Evolutionary conservation across 2,888 invertebrate species (phyloP).

Genomic region (Macropis europaea): DNA sequence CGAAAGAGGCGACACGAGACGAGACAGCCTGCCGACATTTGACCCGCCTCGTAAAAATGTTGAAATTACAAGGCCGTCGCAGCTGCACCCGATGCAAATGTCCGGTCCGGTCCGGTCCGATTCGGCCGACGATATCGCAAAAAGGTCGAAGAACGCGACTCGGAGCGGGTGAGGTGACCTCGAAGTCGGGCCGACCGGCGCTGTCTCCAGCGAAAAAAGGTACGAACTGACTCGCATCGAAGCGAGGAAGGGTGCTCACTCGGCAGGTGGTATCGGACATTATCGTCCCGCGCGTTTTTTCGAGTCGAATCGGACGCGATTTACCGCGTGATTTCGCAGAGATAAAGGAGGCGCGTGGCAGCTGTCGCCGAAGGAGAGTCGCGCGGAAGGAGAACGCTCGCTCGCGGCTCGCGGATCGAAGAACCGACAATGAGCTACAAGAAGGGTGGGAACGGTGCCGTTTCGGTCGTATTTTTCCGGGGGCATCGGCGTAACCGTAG

Average conservation of each 20-base stretch:
- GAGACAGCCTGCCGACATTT: constrained; percentile 69
- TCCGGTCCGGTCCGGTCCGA: constrained; percentile 13
- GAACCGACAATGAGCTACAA: neutral
- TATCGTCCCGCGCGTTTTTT: neutral
- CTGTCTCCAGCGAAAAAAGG: no score
- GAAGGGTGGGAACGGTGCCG: no score
- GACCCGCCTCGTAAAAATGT: constrained; percentile 74
- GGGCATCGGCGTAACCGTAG: constrained; percentile 14
- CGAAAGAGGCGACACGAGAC: no score
- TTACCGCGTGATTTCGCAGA: neutral
- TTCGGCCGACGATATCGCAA: neutral
- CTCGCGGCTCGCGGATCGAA: neutral
- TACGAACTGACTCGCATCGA: no score
- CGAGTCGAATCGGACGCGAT: neutral
- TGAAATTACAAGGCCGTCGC: constrained; percentile 68
- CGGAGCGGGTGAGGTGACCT: neutral
- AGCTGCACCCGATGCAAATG: constrained; percentile 70
- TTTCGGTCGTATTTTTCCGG: constrained; percentile 4
- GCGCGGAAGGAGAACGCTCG: neutral
- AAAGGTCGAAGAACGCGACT: neutral
- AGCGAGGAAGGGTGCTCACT: no score
- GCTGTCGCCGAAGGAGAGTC: constrained; percentile 10
- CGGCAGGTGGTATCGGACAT: constrained; percentile 17
- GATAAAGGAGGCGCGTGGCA: neutral
- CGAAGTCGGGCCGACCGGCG: no score